Evolutionary conservation across 2,888 invertebrate species (phyloP), one percentile per base, ranked within the genome.

Genomic region (Syrista parreyssii): DNA sequence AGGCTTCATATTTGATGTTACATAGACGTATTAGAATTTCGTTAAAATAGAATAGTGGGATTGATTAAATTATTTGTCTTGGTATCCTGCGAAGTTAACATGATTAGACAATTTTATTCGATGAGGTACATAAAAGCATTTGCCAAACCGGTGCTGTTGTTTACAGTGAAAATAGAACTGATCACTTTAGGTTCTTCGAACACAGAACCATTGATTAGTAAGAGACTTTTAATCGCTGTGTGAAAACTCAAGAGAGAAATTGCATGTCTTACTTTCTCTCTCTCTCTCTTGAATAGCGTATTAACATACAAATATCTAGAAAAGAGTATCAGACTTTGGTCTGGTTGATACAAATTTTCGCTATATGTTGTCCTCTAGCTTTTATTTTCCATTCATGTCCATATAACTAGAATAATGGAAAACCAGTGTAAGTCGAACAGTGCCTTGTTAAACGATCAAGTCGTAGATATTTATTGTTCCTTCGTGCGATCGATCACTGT

Each of bases 141-240:
- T 34, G 73, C 34, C 34, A 73, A 40, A 73, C 73, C 73, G 73
- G 76, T 76, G 76, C 73, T 73, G 73, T 76, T 73, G 30, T 40
- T 36, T 55, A 15, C 68, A 9, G 30, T 15, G n/a, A 23, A 55
- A 11, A 31, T 35, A 12, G 33, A 9, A 11, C 23, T 55, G 2
- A 55, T 55, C 55, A 6, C 23, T 55, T 0, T 23, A 9, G 55
- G 55, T 23, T 23, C 55, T 23, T 55, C 23, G 23, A 55, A 23
- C 9, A 1, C 23, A 9, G 23, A 55, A 55, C 23, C 55, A 23
- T 23, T 9, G 23, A 55, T 9, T 6, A 15, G 40, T 1, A 55
- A 55, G 9, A 55, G 55, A 55, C 55, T 55, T 55, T 23, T 23
- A 55, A 23, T 55, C 2, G 55, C 23, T 2, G 23, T 23, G 23